A percentile compares a stretch with the other conserved stretches of the same genome.
phyloP scores from a whole-genome alignment of 2,888 invertebrate species.

The Herminia tarsipennalis region DNA sequence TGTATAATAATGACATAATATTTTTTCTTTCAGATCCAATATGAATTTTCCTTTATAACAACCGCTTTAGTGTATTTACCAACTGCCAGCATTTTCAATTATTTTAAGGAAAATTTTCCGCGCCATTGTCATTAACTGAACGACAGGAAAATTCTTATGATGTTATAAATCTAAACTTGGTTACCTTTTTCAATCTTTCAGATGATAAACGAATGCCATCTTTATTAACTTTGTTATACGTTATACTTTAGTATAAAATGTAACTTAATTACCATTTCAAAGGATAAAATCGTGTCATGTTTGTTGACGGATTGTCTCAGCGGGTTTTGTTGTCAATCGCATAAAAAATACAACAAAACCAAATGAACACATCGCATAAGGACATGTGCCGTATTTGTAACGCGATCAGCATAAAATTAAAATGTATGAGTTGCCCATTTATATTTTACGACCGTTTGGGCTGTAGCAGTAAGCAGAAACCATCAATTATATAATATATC shows the following conservation, averaged over 20 bases:
- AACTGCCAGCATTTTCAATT: slow-evolving; percentile 1
- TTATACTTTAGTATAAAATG: neutral
- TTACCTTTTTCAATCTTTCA: slow-evolving; percentile 1
- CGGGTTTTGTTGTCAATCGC: neutral
- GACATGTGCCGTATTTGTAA: slow-evolving; percentile 1
- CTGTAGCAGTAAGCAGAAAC: too few species aligned
- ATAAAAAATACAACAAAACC: slow-evolving; percentile 7
- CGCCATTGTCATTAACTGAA: neutral
- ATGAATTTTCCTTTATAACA: neutral
- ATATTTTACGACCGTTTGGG: neutral
- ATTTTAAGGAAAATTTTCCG: slow-evolving; percentile 5
- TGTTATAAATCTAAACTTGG: neutral
- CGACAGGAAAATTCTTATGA: slow-evolving; percentile 6
- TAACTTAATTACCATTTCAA: slow-evolving; percentile 4
- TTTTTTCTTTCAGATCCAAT: too few species aligned
- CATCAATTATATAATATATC: too few species aligned
- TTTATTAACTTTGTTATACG: neutral
- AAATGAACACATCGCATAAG: slow-evolving; percentile 8
- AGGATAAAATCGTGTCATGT: neutral
- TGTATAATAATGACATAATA: too few species aligned
- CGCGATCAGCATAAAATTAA: neutral
- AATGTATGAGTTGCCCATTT: neutral
- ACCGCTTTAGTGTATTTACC: neutral
- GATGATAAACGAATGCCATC: neutral
- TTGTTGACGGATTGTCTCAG: slow-evolving; percentile 3